Conservation (phyloP, 1,140 invertebrate species). For the Stegodyphus dumicola region DNA sequence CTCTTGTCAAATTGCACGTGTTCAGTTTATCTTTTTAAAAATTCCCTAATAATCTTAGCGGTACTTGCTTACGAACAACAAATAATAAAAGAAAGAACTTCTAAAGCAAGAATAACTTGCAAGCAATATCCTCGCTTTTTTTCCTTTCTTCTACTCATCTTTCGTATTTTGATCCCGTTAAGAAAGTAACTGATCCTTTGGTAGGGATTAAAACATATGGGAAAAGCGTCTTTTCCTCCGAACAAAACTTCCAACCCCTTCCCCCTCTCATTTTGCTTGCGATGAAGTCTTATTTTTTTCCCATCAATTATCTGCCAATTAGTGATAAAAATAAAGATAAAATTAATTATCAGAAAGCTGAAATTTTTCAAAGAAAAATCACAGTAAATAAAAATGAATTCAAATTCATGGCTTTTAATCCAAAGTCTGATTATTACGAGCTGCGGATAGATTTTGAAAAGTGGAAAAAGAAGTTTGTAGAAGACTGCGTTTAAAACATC, state of each 20-base stretch:
- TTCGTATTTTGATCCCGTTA: background rate
- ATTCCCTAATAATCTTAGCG: no score
- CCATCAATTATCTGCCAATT: conserved; percentile 38
- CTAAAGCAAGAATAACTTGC: no score
- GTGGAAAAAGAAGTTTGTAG: background rate
- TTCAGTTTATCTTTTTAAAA: no score
- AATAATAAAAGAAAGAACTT: no score
- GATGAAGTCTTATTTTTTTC: background rate
- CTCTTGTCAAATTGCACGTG: no score
- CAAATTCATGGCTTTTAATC: background rate
- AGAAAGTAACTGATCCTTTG: background rate
- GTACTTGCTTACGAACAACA: no score
- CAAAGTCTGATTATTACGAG: conserved; percentile 10
- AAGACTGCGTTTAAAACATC: no score
- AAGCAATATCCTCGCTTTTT: no score
- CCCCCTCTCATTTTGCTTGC: background rate
- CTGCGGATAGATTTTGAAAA: conserved; percentile 11
- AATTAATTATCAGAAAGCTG: conserved; percentile 25
- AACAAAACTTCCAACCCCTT: no score
- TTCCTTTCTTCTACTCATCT: no score
- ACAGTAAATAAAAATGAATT: conserved; percentile 12
- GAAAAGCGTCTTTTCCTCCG: background rate
- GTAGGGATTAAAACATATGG: background rate
- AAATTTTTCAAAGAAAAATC: background rate
- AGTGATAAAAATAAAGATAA: conserved; percentile 24